A percentile compares a stretch with the other conserved stretches of the same genome.
Conservation (phyloP, 2,888 invertebrate genomes). For the Nephrotoma appendiculata region DNA sequence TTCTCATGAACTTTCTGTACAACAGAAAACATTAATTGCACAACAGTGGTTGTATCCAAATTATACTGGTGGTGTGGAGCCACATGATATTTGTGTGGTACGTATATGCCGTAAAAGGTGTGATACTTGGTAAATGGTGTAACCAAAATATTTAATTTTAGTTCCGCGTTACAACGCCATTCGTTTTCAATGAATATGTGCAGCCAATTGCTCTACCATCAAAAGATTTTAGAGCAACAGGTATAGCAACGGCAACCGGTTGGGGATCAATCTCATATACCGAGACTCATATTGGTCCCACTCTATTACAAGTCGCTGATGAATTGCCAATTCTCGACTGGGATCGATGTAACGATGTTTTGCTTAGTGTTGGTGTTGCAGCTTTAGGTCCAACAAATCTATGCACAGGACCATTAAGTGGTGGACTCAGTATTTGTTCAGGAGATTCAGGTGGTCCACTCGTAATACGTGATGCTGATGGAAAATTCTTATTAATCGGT, state of each 20-base stretch:
- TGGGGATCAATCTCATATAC: constrained; percentile 8
- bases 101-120: neutral
- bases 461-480: constrained; percentile 4
- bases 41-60: neutral
- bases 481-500: constrained; percentile 22
- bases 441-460: constrained; percentile 15
- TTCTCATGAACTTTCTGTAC: neutral
- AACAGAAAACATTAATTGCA: neutral
- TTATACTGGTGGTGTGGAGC: constrained; percentile 2
- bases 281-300: neutral
- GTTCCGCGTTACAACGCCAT: constrained; percentile 23
- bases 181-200: constrained; percentile 18
- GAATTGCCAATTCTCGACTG: constrained; percentile 6
- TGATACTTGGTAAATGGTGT: neutral
- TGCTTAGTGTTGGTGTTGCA: neutral
- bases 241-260: constrained; percentile 3
- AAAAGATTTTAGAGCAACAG: neutral
- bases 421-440: constrained; percentile 9
- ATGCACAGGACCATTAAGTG: constrained; percentile 8
- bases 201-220: constrained; percentile 17
- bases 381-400: neutral
- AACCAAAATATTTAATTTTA: neutral
- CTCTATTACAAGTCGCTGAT: constrained; percentile 19
- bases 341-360: neutral
- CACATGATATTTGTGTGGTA: constrained; percentile 4